These are phyloP conservation scores for Muricea muricata DNA, from an alignment of 92 coral and sea anemone genomes.

Conservation along the genomic window DNA sequence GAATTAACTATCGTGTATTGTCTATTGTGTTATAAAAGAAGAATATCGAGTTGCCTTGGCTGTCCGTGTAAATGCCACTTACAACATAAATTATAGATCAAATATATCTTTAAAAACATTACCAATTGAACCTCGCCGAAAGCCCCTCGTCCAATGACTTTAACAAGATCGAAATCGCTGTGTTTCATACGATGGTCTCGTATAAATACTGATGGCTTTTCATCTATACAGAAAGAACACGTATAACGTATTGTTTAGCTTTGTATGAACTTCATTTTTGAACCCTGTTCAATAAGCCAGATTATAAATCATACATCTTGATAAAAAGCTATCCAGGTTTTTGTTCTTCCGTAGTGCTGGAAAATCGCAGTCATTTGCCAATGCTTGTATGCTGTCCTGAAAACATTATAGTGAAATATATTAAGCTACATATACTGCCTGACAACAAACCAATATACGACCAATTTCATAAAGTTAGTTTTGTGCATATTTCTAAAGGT, in stretches of 20 bases:
- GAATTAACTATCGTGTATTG: not conserved
- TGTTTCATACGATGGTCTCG: constrained; percentile 86
- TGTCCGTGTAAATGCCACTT: constrained; percentile 23
- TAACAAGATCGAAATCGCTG: constrained; percentile 85
- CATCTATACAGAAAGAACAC: constrained; percentile 78
- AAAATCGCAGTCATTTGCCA: constrained; percentile 95
- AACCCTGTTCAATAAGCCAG: not conserved
- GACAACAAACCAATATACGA: not conserved
- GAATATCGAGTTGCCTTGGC: no score
- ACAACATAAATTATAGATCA: constrained; percentile 5
- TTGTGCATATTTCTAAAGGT: not conserved
- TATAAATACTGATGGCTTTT: constrained; percentile 76
- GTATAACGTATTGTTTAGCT: constrained; percentile 36
- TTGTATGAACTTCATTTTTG: not conserved
- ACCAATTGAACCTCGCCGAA: constrained; percentile 99
- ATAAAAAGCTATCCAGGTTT: constrained; percentile 95
- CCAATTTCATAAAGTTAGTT: not conserved
- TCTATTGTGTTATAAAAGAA: not conserved
- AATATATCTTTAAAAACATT: constrained; percentile 39
- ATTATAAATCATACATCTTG: constrained; percentile 78
- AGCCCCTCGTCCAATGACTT: constrained; percentile 99
- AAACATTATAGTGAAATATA: not conserved
- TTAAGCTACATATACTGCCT: not conserved
- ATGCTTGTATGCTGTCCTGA: constrained; percentile 95
- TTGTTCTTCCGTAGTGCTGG: constrained; percentile 95